A percentile compares a stretch with the other conserved stretches of the same genome.
Conservation (phyloP, 1,140 invertebrate species). For the Hyles vespertilio region DNA sequence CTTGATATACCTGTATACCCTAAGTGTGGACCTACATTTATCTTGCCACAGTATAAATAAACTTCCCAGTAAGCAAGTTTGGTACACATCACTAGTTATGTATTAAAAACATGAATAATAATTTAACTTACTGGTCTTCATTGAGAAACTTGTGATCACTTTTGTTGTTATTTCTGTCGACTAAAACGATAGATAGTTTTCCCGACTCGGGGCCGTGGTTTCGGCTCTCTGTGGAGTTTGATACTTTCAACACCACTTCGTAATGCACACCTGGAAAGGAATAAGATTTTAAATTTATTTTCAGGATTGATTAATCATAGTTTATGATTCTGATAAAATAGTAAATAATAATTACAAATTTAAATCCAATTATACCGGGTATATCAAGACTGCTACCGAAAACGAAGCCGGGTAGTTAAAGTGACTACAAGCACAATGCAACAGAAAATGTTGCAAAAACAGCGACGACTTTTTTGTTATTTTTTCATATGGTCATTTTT, state of each 20-base stretch:
- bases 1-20: no score
- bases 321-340: background rate
- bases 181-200: constrained; percentile 80
- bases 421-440: no score
- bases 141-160: constrained; percentile 78
- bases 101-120: no score
- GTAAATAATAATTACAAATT: constrained; percentile 11
- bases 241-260: constrained; percentile 83
- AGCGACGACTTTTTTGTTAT: no score
- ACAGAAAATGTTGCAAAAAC: no score
- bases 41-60: no score
- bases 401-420: no score
- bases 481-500: no score
- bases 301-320: background rate
- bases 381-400: no score
- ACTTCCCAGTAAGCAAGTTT: no score
- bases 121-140: constrained; percentile 64
- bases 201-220: constrained; percentile 88
- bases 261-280: constrained; percentile 82
- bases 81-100: no score
- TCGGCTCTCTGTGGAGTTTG: constrained; percentile 82
- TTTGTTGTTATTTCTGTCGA: constrained; percentile 78
- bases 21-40: no score
- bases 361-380: background rate
- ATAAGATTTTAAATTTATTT: background rate